These are phyloP conservation scores for Carabus problematicus DNA, from an alignment of 2,888 invertebrate genomes.

Conservation along the genomic window DNA sequence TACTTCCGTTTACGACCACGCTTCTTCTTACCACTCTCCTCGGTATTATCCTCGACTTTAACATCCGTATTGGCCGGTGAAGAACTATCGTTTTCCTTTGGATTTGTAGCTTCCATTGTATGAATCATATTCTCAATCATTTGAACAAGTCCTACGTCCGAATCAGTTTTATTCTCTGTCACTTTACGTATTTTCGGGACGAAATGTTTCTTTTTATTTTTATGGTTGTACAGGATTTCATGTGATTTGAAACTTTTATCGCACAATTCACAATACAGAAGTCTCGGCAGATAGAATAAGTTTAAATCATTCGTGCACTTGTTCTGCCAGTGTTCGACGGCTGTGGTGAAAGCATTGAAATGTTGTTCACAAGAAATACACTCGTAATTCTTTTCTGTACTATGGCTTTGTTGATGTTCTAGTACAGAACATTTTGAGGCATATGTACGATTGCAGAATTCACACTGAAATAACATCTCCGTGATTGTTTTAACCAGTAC, in stretches of 20 bases:
- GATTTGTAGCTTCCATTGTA: slow-evolving; percentile 49
- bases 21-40: slow-evolving; percentile 50
- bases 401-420: slow-evolving; percentile 59
- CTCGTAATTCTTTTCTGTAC: slow-evolving; percentile 59
- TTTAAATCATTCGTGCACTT: slow-evolving; percentile 59
- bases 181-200: slow-evolving; percentile 55
- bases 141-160: slow-evolving; percentile 54
- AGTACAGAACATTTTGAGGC: slow-evolving; percentile 61
- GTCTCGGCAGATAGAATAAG: slow-evolving; percentile 59
- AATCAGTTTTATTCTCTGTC: slow-evolving; percentile 47
- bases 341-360: slow-evolving; percentile 63
- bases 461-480: slow-evolving; percentile 64
- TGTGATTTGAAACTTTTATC: slow-evolving; percentile 62
- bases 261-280: slow-evolving; percentile 60
- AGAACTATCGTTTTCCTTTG: slow-evolving; percentile 33
- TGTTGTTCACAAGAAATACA: slow-evolving; percentile 59
- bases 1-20: slow-evolving; percentile 56
- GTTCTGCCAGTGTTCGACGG: slow-evolving; percentile 65
- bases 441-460: slow-evolving; percentile 68
- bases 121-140: slow-evolving; percentile 56
- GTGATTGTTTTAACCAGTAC: slow-evolving; percentile 53
- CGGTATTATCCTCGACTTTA: slow-evolving; percentile 35
- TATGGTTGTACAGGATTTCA: slow-evolving; percentile 65
- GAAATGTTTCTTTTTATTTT: slow-evolving; percentile 63
- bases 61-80: slow-evolving; percentile 37